Percentiles rank a stretch among this genome's conserved stretches.
Evolutionary conservation across 2,113 vertebrate genomes (phyloP).

Genomic region (Lampris megalopsis): DNA sequence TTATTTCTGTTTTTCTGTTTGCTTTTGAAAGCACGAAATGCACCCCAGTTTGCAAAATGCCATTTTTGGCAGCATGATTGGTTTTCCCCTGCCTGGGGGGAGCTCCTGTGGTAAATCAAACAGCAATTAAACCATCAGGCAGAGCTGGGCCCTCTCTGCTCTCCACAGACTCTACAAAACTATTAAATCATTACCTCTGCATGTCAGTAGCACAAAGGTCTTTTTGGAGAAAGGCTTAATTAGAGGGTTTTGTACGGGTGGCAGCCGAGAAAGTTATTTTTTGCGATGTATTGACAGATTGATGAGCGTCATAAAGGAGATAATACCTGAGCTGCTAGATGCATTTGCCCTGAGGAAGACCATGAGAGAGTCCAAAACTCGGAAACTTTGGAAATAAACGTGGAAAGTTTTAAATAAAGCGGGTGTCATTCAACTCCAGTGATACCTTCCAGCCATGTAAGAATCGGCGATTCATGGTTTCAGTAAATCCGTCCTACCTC

Average conservation of each 20-base stretch:
- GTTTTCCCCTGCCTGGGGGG: slow-evolving; percentile 15
- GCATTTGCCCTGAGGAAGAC: no score
- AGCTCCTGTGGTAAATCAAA: slow-evolving; percentile 35
- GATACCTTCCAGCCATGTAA: no score
- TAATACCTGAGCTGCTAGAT: no score
- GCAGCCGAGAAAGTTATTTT: background rate
- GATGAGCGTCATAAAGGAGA: background rate
- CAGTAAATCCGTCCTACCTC: no score
- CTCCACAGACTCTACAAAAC: slow-evolving; percentile 4
- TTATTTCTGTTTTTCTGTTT: slow-evolving; percentile 23
- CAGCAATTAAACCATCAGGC: slow-evolving; percentile 39
- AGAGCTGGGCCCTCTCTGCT: slow-evolving; percentile 3
- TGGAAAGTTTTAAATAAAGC: no score
- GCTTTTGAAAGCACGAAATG: slow-evolving; percentile 13
- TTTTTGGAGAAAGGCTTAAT: slow-evolving; percentile 21
- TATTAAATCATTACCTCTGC: slow-evolving; percentile 16
- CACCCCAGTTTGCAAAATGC: background rate
- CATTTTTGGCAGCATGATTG: slow-evolving; percentile 19
- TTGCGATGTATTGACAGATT: slow-evolving; percentile 3
- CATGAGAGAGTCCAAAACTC: no score
- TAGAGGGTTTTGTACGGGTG: background rate
- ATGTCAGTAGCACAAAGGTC: slow-evolving; percentile 24
- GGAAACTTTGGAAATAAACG: no score
- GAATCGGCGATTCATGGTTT: no score
- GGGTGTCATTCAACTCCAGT: no score